Percentiles rank a stretch among this genome's conserved stretches.
These are phyloP conservation scores for Caenorhabditis brenneri DNA, from an alignment of 1,140 invertebrate species.

Conservation along the genomic window DNA sequence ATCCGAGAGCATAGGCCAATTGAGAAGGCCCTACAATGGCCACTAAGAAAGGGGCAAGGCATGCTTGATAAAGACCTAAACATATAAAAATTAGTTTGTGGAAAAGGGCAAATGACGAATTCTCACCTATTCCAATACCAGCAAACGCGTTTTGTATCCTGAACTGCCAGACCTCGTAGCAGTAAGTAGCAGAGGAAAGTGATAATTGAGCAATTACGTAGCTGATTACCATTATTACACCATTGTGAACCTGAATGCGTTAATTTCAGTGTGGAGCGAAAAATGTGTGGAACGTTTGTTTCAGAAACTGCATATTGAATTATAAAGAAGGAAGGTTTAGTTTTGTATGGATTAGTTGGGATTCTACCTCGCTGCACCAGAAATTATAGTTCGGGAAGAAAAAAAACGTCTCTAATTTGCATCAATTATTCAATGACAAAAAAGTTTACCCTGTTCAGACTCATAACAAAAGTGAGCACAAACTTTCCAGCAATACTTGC, in stretches of 20 bases:
- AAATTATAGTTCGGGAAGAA: no score
- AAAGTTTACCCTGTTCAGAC: not conserved
- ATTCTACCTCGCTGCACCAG: no score
- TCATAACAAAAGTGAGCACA: slow-evolving; percentile 43
- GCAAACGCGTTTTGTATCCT: slow-evolving; percentile 47
- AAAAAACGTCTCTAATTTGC: no score
- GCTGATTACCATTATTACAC: slow-evolving; percentile 40
- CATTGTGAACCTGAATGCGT: slow-evolving; percentile 37
- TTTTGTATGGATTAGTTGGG: no score
- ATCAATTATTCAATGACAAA: no score
- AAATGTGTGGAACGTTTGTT: not conserved
- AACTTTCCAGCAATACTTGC: slow-evolving; percentile 35
- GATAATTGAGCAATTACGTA: slow-evolving; percentile 45
- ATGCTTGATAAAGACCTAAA: slow-evolving; percentile 48
- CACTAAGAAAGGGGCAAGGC: slow-evolving; percentile 41
- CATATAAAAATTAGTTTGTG: not conserved
- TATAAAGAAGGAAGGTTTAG: no score
- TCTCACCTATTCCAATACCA: slow-evolving; percentile 46
- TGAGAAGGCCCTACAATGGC: slow-evolving; percentile 46
- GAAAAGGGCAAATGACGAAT: not conserved
- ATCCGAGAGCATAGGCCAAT: slow-evolving; percentile 42
- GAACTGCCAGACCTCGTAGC: slow-evolving; percentile 45
- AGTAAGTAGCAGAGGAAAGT: slow-evolving; percentile 40
- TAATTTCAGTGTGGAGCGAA: not conserved
- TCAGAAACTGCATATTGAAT: no score